These are phyloP conservation scores for Hoplias malabaricus DNA, from an alignment of 2,113 vertebrate genomes.

Conservation along the genomic window DNA sequence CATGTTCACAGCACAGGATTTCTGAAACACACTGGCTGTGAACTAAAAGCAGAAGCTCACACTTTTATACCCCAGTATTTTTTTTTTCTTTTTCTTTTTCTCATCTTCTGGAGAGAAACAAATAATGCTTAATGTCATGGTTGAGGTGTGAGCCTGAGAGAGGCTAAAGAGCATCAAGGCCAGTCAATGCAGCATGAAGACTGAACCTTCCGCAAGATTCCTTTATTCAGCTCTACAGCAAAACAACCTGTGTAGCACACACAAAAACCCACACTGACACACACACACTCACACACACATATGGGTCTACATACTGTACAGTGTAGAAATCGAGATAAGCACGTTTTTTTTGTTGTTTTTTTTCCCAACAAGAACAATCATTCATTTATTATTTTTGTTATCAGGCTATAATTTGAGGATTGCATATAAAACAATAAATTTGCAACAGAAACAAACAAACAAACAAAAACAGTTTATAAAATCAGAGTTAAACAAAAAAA, in stretches of 20 bases:
- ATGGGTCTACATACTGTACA: too few species aligned
- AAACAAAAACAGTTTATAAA: too few species aligned
- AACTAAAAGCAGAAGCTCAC: neutral
- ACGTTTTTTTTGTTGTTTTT: too few species aligned
- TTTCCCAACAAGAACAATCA: too few species aligned
- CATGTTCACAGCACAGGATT: neutral
- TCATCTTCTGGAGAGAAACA: slow-evolving; percentile 28
- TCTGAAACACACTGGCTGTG: slow-evolving; percentile 7
- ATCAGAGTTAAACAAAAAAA: too few species aligned
- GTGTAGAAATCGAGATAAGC: too few species aligned
- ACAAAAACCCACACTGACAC: neutral
- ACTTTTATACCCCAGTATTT: slow-evolving; percentile 10
- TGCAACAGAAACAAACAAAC: too few species aligned
- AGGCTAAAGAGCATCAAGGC: slow-evolving; percentile 46
- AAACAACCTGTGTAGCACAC: slow-evolving; percentile 18
- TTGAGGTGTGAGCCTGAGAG: slow-evolving; percentile 39
- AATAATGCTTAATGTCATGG: slow-evolving; percentile 44
- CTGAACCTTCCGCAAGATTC: slow-evolving; percentile 35
- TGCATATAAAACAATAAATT: too few species aligned
- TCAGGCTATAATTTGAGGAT: too few species aligned
- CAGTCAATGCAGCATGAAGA: slow-evolving; percentile 42
- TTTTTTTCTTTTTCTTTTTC: slow-evolving; percentile 14
- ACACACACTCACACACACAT: neutral
- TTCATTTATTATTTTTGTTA: too few species aligned
- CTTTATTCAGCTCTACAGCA: slow-evolving; percentile 12